Evolutionary conservation across 2,113 vertebrate species (phyloP), one percentile per base, ranked within the genome.

Genomic region (Leptobrachium ailaonicum): DNA sequence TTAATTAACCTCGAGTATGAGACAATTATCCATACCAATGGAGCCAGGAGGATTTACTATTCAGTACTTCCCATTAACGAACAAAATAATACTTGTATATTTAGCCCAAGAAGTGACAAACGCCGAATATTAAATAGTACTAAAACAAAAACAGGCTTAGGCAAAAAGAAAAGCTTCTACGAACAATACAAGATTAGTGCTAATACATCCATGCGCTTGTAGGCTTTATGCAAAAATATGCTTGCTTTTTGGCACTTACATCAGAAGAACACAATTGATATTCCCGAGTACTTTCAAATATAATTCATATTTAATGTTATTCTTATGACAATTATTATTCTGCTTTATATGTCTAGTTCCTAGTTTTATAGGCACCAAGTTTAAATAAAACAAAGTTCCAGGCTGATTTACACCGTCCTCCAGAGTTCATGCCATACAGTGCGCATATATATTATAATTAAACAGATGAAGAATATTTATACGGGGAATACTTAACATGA

Each of bases 1-100:
- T 60, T 75, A 81, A 79, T 1, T 1, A 20, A 32, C 73, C 73
- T 66, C 70, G 43, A 56, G 85, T 85, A 86, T 85, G 82, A 86
- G 66, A 11, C 40, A 44, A 79, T 71, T 83, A 85, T 82, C 44
- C 82, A 60, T 43, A 70, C 66, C 64, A 82, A 83, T 60, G 41
- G 12, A 14, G 75, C 72, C 43, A 78, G 5, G 77, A 69, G 20
- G 66, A 77, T 58, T 64, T 63, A 7, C 73, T 60, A 20, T 67
- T 56, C 77, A 66, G 43, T 80, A 67, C 66, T 72, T 67, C 56
- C 79, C 68, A 81, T 81, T 81, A 81, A 50, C 64, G 32, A 68
- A 75, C 72, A 75, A 75, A 81, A 50, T 5, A 75, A 44, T 42
- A 69, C 66, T 74, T 81, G 50, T 75, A 63, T 75, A 69, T 75